phyloP scores from a whole-genome alignment of 2,888 invertebrate genomes.

The Autographa gamma region DNA sequence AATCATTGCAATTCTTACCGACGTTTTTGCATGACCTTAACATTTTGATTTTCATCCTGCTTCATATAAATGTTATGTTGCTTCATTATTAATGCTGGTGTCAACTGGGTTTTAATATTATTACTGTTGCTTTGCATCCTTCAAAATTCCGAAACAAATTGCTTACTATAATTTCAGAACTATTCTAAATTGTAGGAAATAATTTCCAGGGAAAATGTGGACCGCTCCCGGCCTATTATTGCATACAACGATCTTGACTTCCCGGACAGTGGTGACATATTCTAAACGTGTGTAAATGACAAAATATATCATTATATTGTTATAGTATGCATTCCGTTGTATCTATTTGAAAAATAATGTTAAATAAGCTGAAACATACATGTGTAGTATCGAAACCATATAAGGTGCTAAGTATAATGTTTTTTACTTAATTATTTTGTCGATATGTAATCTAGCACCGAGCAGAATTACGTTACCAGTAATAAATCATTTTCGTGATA shows the following conservation, averaged over 20 bases:
- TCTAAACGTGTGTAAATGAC: slow-evolving; percentile 82
- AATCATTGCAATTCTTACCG: neutral
- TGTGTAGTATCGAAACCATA: slow-evolving; percentile 22
- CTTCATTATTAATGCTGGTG: slow-evolving; percentile 42
- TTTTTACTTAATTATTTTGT: slow-evolving; percentile 22
- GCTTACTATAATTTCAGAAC: slow-evolving; percentile 44
- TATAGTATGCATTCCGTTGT: slow-evolving; percentile 59
- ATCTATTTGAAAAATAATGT: slow-evolving; percentile 37
- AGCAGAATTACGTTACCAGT: neutral
- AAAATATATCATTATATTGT: slow-evolving; percentile 48
- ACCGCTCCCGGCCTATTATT: slow-evolving; percentile 93
- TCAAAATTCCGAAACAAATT: slow-evolving; percentile 32
- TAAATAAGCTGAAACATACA: slow-evolving; percentile 33
- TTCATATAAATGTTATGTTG: slow-evolving; percentile 39
- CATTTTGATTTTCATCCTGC: slow-evolving; percentile 64
- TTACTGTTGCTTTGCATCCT: slow-evolving; percentile 43
- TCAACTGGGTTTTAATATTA: slow-evolving; percentile 30
- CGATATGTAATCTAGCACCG: neutral
- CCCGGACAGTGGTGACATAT: slow-evolving; percentile 94
- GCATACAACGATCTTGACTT: slow-evolving; percentile 97
- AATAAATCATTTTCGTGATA: slow-evolving; percentile 5
- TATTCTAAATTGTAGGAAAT: slow-evolving; percentile 75
- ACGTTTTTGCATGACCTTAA: slow-evolving; percentile 76
- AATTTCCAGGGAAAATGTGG: slow-evolving; percentile 91
- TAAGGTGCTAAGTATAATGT: slow-evolving; percentile 21